phyloP scores from a whole-genome alignment of 2,797 vertebrate species.

The Sus cebifrons region DNA sequence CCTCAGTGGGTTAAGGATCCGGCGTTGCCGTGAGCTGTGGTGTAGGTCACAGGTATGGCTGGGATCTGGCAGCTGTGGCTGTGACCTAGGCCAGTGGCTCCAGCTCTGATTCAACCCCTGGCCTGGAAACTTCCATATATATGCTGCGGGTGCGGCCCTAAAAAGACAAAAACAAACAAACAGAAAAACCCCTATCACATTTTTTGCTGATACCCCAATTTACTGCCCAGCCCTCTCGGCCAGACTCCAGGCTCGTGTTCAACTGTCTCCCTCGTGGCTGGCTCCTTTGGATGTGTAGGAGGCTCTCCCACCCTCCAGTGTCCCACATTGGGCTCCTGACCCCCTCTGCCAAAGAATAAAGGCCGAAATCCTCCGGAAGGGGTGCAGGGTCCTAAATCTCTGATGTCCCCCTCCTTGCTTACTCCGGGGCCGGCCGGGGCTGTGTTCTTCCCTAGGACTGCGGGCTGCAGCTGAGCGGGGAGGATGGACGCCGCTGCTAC shows the following conservation, averaged over 20 bases:
- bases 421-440: rapidly evolving
- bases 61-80: too few relatives aligned
- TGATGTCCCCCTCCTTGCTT: background rate
- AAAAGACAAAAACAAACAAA: too few relatives aligned
- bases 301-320: background rate
- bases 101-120: too few relatives aligned
- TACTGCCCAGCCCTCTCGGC: background rate
- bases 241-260: background rate
- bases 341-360: background rate
- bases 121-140: too few relatives aligned
- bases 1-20: too few relatives aligned
- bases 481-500: slow-evolving; percentile 98
- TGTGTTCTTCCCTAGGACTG: slow-evolving; percentile 93
- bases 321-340: background rate
- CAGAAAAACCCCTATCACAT: too few relatives aligned
- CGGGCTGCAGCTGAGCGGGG: slow-evolving; percentile 97
- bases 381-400: background rate
- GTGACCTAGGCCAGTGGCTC: too few relatives aligned
- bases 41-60: too few relatives aligned
- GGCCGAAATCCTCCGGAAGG: background rate
- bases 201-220: background rate
- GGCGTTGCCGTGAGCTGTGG: too few relatives aligned
- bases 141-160: too few relatives aligned
- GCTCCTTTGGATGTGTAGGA: background rate
- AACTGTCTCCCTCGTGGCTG: background rate